Conservation (phyloP, 37 sponge, comb jelly and placozoan genomes). For the Aplysina aerophoba region DNA sequence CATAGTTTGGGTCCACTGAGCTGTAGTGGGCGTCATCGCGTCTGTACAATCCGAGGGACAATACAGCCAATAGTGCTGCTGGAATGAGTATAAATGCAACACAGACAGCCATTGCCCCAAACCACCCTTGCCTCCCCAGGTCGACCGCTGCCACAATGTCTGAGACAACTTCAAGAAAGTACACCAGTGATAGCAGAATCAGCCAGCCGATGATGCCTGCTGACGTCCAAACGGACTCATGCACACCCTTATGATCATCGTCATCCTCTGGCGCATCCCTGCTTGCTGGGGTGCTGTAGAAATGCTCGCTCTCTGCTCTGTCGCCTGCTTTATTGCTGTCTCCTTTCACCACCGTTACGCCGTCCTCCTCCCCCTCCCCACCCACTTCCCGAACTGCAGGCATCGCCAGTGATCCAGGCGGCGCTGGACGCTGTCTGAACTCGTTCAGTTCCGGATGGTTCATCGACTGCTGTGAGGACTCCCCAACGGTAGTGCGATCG, state of each 20-base stretch:
- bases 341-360: too few species aligned
- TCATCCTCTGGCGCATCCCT: background rate
- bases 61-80: background rate
- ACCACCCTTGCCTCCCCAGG: background rate
- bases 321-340: too few species aligned
- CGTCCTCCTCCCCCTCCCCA: too few species aligned
- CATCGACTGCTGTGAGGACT: too few species aligned
- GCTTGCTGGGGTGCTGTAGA: background rate
- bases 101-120: background rate
- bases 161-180: background rate
- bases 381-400: too few species aligned
- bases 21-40: slow-evolving; percentile 7
- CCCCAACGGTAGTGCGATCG: too few species aligned
- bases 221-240: background rate
- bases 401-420: too few species aligned
- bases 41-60: slow-evolving; percentile 15
- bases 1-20: background rate
- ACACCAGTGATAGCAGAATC: background rate
- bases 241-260: background rate
- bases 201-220: background rate
- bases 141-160: background rate
- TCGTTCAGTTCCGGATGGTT: too few species aligned
- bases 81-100: background rate
- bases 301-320: too few species aligned
- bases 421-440: too few species aligned